Percentiles rank a stretch among this genome's conserved stretches.
Conservation (phyloP, 2,113 vertebrate species). For the Xiphorhynchus elegans region DNA sequence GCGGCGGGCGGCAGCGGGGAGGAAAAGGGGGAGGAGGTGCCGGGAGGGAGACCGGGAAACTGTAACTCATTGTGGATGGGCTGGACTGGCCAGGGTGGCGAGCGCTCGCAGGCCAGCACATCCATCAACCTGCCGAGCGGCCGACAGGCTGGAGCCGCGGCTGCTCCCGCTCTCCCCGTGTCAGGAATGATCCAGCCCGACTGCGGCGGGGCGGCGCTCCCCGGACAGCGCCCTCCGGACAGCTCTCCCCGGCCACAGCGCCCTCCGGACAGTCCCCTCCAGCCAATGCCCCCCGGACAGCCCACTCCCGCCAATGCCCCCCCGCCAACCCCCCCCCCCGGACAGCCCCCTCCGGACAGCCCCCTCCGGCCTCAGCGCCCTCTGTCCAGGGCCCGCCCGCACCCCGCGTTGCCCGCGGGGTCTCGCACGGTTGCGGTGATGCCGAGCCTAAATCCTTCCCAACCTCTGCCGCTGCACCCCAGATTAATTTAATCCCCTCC, state of each 20-base stretch:
- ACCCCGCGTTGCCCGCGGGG: background rate
- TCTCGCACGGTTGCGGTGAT: background rate
- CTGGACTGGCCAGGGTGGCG: conserved; percentile 86
- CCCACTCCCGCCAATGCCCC: no score
- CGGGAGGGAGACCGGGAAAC: conserved; percentile 74
- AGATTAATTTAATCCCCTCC: background rate
- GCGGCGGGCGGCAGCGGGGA: background rate
- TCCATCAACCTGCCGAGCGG: conserved; percentile 90
- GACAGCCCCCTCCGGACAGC: conserved; percentile 47
- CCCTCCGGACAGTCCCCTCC: conserved; percentile 77
- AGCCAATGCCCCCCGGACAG: conserved; percentile 65
- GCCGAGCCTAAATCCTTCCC: background rate
- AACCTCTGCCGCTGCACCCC: background rate
- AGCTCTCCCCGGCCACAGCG: conserved; percentile 69
- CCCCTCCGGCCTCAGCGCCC: no score
- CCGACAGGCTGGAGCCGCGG: conserved; percentile 76
- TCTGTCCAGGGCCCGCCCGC: no score
- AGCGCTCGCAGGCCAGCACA: conserved; percentile 87
- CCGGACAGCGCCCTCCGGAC: conserved; percentile 77
- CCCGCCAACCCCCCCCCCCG: conserved; percentile 42
- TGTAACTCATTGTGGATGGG: conserved; percentile 89
- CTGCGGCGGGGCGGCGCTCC: conserved; percentile 69
- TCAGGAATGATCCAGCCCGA: conserved; percentile 84
- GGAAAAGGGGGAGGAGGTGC: conserved; percentile 39
- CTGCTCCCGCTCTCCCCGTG: conserved; percentile 66